These are phyloP conservation scores for Eilema depressum DNA, from an alignment of 2,888 invertebrate genomes.

Conservation along the genomic window DNA sequence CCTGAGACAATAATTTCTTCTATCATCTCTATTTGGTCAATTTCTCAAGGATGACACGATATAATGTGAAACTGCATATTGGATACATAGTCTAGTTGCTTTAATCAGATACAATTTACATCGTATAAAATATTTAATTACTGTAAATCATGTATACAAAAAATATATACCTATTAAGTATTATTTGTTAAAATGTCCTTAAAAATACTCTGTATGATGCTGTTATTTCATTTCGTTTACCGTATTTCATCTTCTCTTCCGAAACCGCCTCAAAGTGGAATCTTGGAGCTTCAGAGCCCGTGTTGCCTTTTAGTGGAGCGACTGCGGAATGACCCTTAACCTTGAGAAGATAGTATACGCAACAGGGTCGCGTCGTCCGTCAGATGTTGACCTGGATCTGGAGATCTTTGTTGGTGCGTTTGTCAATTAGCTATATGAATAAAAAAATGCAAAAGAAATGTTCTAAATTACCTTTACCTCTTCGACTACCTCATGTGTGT, in stretches of 20 bases:
- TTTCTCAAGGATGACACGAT: no score
- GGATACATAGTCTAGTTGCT: no score
- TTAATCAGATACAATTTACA: no score
- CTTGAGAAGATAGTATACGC: not conserved
- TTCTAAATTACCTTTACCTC: not conserved
- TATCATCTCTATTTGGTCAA: no score
- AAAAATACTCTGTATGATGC: not conserved
- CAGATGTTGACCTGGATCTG: not conserved
- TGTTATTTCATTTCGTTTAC: not conserved
- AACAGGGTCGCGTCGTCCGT: not conserved
- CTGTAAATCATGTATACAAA: not conserved
- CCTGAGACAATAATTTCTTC: no score
- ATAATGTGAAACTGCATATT: no score
- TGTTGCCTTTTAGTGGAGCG: not conserved
- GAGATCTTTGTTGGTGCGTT: no score
- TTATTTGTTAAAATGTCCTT: no score
- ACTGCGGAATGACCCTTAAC: not conserved
- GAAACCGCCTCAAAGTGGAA: not conserved
- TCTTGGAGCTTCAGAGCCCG: not conserved
- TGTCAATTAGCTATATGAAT: not conserved
- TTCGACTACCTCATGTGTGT: not conserved
- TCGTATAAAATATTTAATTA: no score
- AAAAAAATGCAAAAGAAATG: not conserved
- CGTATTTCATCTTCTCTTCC: not conserved
- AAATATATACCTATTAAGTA: no score